A percentile compares a stretch with the other conserved stretches of the same genome.
These are phyloP conservation scores for Elymnias hypermnestra DNA, from an alignment of 1,140 invertebrate genomes.

Conservation along the genomic window DNA sequence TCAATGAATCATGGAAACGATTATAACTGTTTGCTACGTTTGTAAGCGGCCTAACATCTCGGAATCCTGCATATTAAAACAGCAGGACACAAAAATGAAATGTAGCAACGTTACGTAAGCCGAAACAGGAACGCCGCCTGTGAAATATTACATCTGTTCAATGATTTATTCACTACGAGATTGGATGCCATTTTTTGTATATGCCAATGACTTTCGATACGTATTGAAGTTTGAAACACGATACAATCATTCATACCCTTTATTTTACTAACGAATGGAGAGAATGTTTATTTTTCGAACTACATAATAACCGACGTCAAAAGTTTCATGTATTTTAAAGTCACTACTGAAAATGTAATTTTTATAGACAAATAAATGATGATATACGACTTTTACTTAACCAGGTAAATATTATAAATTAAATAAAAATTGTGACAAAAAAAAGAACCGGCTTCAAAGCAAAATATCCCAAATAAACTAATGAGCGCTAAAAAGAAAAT, in stretches of 20 bases:
- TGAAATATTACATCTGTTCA: constrained; percentile 39
- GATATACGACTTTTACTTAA: no score
- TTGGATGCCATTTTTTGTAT: constrained; percentile 37
- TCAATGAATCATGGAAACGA: no score
- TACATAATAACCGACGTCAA: no score
- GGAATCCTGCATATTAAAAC: constrained; percentile 25
- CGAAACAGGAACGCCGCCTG: constrained; percentile 22
- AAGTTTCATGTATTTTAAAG: no score
- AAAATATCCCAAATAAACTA: no score
- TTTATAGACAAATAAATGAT: no score
- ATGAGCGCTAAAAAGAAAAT: no score
- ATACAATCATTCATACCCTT: background rate
- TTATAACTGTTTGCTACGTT: background rate
- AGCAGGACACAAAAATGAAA: constrained; percentile 34
- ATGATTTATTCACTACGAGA: constrained; percentile 43
- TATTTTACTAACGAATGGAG: no score
- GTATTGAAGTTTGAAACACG: background rate
- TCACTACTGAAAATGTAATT: background rate
- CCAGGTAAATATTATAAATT: no score
- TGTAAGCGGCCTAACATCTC: constrained; percentile 14
- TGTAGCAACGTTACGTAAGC: constrained; percentile 25
- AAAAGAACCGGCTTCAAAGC: no score
- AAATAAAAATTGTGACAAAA: no score
- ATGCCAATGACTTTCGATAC: constrained; percentile 21
- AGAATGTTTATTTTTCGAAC: no score